phyloP scores from a whole-genome alignment of 2,113 vertebrate species.

The Brevimyrus niger region DNA sequence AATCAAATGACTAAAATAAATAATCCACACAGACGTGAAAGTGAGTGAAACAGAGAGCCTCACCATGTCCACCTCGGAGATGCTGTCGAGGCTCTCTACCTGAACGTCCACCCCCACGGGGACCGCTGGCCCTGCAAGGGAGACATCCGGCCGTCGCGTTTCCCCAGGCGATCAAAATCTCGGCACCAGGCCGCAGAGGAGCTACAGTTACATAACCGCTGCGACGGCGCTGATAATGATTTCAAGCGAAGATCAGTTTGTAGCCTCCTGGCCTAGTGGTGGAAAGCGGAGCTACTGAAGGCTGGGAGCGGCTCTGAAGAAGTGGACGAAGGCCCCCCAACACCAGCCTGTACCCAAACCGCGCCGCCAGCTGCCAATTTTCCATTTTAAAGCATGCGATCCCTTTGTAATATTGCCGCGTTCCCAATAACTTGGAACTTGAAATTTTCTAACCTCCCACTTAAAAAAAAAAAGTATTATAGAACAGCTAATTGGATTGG shows the following conservation, averaged over 20 bases:
- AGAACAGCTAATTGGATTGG: background rate
- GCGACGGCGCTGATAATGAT: background rate
- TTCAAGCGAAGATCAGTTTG: background rate
- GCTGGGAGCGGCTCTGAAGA: background rate
- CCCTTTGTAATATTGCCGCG: background rate
- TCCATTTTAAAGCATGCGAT: background rate
- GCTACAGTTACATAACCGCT: background rate
- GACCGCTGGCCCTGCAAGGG: slow-evolving; percentile 77
- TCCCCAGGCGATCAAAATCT: background rate
- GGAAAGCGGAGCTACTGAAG: background rate
- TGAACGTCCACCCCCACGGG: slow-evolving; percentile 92
- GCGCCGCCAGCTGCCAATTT: too few relatives aligned
- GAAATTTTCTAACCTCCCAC: background rate
- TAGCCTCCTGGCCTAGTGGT: background rate
- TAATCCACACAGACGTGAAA: background rate
- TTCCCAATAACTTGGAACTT: background rate
- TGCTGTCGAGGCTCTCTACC: slow-evolving; percentile 92
- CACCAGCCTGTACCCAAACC: background rate
- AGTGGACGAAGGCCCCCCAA: background rate
- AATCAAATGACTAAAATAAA: background rate
- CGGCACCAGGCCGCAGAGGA: too few relatives aligned
- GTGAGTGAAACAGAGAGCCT: background rate
- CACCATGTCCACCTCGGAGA: slow-evolving; percentile 97
- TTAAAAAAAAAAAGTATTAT: background rate
- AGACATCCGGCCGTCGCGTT: background rate